Conservation (phyloP, 1,140 invertebrate genomes). For the Neocloeon triangulifer region DNA sequence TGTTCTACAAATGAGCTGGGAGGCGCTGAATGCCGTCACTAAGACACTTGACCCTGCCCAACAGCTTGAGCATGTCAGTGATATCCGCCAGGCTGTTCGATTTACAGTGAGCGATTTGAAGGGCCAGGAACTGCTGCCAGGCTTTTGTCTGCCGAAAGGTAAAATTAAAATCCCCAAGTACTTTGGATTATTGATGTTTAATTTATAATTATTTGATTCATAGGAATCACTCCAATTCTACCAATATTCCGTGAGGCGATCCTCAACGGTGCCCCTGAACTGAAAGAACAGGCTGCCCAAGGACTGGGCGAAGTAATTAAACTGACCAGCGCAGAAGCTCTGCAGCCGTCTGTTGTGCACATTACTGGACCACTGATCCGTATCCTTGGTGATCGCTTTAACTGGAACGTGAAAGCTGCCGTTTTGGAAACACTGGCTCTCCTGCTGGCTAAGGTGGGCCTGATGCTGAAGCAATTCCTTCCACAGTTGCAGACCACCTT, state of each 20-base stretch:
- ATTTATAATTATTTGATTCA: no score
- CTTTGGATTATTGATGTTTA: no score
- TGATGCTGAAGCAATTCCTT: constrained; percentile 89
- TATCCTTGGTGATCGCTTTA: constrained; percentile 89
- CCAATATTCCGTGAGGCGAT: constrained; percentile 92
- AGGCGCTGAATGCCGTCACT: constrained; percentile 72
- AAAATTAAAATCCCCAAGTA: constrained; percentile 3
- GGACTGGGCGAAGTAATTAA: constrained; percentile 82
- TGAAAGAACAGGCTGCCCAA: constrained; percentile 87
- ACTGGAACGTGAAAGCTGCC: constrained; percentile 80
- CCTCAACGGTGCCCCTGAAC: constrained; percentile 77
- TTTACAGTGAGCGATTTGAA: constrained; percentile 75
- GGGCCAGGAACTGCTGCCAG: constrained; percentile 55
- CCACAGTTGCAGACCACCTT: constrained; percentile 97
- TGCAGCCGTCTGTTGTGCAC: constrained; percentile 87
- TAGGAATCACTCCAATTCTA: constrained; percentile 79
- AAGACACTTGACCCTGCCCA: constrained; percentile 65
- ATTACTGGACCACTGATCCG: constrained; percentile 95
- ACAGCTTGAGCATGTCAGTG: constrained; percentile 60
- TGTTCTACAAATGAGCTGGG: constrained; percentile 68
- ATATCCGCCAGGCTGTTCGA: constrained; percentile 74
- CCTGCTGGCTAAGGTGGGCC: constrained; percentile 72
- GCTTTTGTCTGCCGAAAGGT: constrained; percentile 81
- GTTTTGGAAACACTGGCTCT: constrained; percentile 84
- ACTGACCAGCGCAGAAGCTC: constrained; percentile 55